These are phyloP conservation scores for Malacoraja senta DNA, from an alignment of 2,797 vertebrate species.

Conservation along the genomic window DNA sequence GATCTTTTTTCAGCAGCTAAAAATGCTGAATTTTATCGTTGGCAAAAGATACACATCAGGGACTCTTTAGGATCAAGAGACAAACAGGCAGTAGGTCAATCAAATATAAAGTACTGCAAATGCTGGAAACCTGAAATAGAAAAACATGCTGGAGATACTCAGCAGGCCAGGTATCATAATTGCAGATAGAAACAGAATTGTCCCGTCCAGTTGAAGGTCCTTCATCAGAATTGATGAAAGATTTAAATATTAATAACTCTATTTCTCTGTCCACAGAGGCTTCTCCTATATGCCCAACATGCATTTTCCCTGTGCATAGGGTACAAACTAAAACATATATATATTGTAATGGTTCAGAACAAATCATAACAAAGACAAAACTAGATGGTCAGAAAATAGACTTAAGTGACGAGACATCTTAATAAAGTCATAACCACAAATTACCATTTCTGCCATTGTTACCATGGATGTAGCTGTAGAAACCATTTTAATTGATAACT, in stretches of 20 bases:
- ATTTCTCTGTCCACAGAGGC: too few relatives aligned
- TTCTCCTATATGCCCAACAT: background rate
- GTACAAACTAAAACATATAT: background rate
- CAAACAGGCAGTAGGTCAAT: background rate
- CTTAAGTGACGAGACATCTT: background rate
- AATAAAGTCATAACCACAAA: background rate
- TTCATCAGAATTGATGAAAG: too few relatives aligned
- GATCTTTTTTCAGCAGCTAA: background rate
- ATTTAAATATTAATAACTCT: too few relatives aligned
- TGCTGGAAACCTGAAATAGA: too few relatives aligned
- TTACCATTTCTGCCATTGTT: background rate
- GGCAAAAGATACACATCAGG: background rate
- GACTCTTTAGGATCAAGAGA: background rate
- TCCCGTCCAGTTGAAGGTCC: too few relatives aligned
- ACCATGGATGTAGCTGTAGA: slow-evolving; percentile 3
- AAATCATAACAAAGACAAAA: background rate
- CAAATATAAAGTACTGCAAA: background rate
- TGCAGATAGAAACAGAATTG: too few relatives aligned
- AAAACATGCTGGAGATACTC: too few relatives aligned
- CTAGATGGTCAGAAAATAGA: background rate
- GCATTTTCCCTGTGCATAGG: background rate
- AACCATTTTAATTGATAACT: slow-evolving; percentile 27
- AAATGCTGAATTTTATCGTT: background rate
- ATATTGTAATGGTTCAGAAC: background rate
- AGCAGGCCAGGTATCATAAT: too few relatives aligned